Evolutionary conservation across 2,797 vertebrate genomes (phyloP).

Genomic region (Pantherophis vulpinus): DNA sequence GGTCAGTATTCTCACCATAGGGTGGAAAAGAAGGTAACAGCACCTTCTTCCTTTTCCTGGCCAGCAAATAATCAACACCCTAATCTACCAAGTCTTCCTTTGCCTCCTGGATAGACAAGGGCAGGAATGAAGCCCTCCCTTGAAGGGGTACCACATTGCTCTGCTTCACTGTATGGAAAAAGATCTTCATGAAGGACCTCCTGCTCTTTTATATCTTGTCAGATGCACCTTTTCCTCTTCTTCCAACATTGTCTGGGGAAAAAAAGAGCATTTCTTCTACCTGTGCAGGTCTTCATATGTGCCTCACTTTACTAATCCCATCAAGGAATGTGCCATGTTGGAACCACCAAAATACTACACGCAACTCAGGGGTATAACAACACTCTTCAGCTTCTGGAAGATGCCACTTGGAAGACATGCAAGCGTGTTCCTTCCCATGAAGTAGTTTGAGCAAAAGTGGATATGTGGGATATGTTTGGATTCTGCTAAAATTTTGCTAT

Average conservation of each 20-base stretch:
- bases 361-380: not conserved
- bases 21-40: constrained; percentile 15
- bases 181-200: not conserved
- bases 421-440: not conserved
- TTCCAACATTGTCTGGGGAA: not conserved
- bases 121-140: not conserved
- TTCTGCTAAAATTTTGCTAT: not conserved
- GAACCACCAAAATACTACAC: not conserved
- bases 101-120: constrained; percentile 22
- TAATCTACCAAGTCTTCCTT: constrained; percentile 13
- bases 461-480: not conserved
- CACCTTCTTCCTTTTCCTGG: not conserved
- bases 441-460: not conserved
- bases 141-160: not conserved
- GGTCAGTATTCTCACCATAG: constrained; percentile 21
- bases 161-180: not conserved
- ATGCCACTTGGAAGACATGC: not conserved
- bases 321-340: not conserved
- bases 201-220: not conserved
- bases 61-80: constrained; percentile 3
- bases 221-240: not conserved
- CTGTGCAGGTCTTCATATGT: not conserved
- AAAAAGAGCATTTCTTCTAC: not conserved
- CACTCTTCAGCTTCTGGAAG: not conserved
- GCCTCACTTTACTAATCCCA: constrained; percentile 16